A percentile compares a stretch with the other conserved stretches of the same genome.
Conservation (phyloP, 2,888 invertebrate species). For the Ferdinandea cuprea region DNA sequence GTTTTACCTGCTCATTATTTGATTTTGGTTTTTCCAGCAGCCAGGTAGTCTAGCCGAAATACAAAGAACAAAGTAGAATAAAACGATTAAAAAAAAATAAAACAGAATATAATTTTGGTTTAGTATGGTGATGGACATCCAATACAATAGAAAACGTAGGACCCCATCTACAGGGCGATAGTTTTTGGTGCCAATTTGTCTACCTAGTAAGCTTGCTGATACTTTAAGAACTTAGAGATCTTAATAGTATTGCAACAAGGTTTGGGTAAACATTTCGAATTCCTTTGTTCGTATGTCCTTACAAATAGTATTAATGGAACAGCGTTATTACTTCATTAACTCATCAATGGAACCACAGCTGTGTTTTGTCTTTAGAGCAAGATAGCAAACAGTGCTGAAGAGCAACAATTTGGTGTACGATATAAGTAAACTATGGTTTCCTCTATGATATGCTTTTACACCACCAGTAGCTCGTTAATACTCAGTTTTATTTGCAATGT, state of each 20-base stretch:
- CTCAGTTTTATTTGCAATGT: constrained; percentile 42
- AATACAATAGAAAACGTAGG: constrained; percentile 29
- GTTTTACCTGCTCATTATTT: constrained; percentile 64
- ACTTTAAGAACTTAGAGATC: constrained; percentile 52
- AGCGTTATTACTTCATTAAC: constrained; percentile 72
- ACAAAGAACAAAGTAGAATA: constrained; percentile 15
- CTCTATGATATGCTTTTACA: constrained; percentile 5
- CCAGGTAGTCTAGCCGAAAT: constrained; percentile 66
- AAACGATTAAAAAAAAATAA: background rate
- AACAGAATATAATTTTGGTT: constrained; percentile 8
- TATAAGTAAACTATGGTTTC: constrained; percentile 59
- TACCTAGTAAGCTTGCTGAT: constrained; percentile 50
- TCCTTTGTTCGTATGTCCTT: constrained; percentile 22
- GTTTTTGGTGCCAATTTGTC: constrained; percentile 70
- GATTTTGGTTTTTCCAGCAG: constrained; percentile 37
- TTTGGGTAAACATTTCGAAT: constrained; percentile 52
- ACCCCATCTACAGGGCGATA: constrained; percentile 11
- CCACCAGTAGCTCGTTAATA: constrained; percentile 67
- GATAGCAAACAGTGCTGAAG: constrained; percentile 59
- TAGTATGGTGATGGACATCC: constrained; percentile 48
- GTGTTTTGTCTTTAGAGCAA: constrained; percentile 33
- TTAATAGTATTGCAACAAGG: constrained; percentile 42
- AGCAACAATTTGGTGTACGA: constrained; percentile 72
- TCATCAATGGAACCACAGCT: too few relatives aligned
- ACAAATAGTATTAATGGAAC: constrained; percentile 61